phyloP scores from a whole-genome alignment of 1,140 invertebrate species.

The Hyposmocoma kahamanoa region DNA sequence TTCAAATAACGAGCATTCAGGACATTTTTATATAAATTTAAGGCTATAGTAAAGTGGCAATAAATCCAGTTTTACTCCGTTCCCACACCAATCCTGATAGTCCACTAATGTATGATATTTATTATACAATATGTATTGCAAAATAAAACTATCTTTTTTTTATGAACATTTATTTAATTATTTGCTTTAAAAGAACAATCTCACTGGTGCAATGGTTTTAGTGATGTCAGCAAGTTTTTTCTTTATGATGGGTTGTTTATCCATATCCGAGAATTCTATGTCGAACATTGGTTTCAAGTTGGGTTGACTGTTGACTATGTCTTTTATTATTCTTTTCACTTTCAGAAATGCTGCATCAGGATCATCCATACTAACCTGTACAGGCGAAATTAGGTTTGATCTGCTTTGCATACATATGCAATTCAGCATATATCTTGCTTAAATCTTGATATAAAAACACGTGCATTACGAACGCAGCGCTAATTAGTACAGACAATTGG shows the following conservation, averaged over 20 bases:
- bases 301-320: slow-evolving; percentile 46
- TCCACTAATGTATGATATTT: slow-evolving; percentile 35
- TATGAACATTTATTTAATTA: slow-evolving; percentile 23
- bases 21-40: slow-evolving; percentile 34
- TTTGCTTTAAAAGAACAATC: slow-evolving; percentile 40
- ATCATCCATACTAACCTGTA: slow-evolving; percentile 51
- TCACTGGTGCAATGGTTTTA: slow-evolving; percentile 47
- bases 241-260: slow-evolving; percentile 33
- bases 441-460: too few species aligned
- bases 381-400: too few species aligned
- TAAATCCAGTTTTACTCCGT: slow-evolving; percentile 34
- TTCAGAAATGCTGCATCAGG: slow-evolving; percentile 39
- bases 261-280: slow-evolving; percentile 44
- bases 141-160: slow-evolving; percentile 51
- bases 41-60: slow-evolving; percentile 38
- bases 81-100: slow-evolving; percentile 13
- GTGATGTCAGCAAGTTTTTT: slow-evolving; percentile 32
- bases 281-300: slow-evolving; percentile 48
- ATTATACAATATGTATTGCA: slow-evolving; percentile 29
- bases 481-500: too few species aligned
- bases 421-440: too few species aligned
- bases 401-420: too few species aligned
- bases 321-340: slow-evolving; percentile 40
- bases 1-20: slow-evolving; percentile 77
- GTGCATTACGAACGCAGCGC: too few species aligned